Evolutionary conservation across 2,888 invertebrate genomes (phyloP).

Genomic region (Macrosiphum euphorbiae): DNA sequence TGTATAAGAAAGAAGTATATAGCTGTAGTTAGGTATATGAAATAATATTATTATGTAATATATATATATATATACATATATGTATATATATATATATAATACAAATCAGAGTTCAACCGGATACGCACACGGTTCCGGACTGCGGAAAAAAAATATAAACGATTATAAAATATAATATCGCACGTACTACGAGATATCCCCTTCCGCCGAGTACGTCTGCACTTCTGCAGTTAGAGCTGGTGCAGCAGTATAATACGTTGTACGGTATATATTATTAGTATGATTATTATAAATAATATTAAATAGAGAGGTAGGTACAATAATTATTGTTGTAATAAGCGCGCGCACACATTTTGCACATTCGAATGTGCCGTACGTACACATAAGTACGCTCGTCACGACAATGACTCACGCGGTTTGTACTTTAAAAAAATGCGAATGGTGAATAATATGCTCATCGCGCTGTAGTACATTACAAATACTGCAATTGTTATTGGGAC

Average conservation of each 20-base stretch:
- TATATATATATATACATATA: too few relatives aligned
- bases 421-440: neutral
- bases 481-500: neutral
- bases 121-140: constrained; percentile 49
- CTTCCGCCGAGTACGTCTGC: neutral
- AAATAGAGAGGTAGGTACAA: neutral
- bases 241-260: neutral
- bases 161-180: constrained; percentile 17
- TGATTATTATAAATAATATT: neutral
- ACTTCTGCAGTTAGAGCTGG: neutral
- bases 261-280: neutral
- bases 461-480: neutral
- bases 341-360: neutral
- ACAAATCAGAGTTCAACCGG: constrained; percentile 39
- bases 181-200: constrained; percentile 18
- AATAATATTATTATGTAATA: too few relatives aligned
- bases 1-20: neutral
- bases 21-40: neutral
- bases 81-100: neutral
- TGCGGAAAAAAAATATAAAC: neutral
- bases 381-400: neutral
- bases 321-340: neutral
- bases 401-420: neutral
- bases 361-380: neutral
- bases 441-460: neutral